These are phyloP conservation scores for Xestobium rufovillosum DNA, from an alignment of 2,888 invertebrate genomes.

Conservation along the genomic window DNA sequence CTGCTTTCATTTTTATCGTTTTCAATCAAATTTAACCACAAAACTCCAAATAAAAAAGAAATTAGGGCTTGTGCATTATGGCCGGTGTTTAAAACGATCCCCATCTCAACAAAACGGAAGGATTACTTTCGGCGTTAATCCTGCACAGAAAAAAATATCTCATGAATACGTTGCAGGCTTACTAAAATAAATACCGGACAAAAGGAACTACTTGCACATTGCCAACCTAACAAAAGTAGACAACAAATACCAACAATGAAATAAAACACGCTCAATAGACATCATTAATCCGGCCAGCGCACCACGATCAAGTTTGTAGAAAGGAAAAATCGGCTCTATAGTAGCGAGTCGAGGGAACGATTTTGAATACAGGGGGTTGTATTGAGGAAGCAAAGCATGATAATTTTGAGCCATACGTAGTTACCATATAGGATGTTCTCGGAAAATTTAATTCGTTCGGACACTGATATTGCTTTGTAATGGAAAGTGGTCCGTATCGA, in stretches of 20 bases:
- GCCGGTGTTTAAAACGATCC: too few relatives aligned
- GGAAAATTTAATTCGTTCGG: constrained; percentile 40
- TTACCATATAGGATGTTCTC: constrained; percentile 34
- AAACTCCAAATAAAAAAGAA: too few relatives aligned
- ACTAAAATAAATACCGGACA: constrained; percentile 45
- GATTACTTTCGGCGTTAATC: constrained; percentile 39
- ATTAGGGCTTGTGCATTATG: too few relatives aligned
- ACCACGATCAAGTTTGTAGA: constrained; percentile 37
- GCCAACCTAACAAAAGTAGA: constrained; percentile 42
- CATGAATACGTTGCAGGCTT: constrained; percentile 42
- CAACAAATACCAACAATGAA: constrained; percentile 46
- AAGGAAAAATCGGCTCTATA: constrained; percentile 24
- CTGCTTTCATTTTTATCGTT: too few relatives aligned
- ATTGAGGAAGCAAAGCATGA: constrained; percentile 34
- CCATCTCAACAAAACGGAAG: too few relatives aligned
- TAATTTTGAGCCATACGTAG: constrained; percentile 38
- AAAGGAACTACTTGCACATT: constrained; percentile 43
- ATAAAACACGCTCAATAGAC: constrained; percentile 46
- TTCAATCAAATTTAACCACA: too few relatives aligned
- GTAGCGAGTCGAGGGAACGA: too few relatives aligned
- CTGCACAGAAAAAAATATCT: constrained; percentile 36
- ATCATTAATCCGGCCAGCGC: constrained; percentile 42
- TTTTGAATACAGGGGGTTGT: too few relatives aligned
- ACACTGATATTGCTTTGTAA: constrained; percentile 36
- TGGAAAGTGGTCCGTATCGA: constrained; percentile 26